These are phyloP conservation scores for Argopecten irradians DNA, from an alignment of 1,140 invertebrate genomes.

Conservation along the genomic window DNA sequence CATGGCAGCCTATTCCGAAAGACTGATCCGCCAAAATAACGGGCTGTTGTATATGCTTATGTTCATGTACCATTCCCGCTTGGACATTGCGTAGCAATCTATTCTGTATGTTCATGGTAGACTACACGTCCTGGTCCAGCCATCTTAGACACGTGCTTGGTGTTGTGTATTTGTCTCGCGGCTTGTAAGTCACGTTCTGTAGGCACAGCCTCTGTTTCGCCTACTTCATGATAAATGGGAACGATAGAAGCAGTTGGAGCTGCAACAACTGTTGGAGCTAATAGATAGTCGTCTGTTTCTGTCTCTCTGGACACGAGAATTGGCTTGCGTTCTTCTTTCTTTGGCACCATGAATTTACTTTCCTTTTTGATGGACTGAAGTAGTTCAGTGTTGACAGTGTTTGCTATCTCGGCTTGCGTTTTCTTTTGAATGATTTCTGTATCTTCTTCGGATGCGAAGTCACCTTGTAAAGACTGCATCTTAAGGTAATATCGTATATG, in stretches of 20 bases:
- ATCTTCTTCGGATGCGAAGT: slow-evolving; percentile 47
- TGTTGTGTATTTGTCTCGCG: background rate
- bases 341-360: slow-evolving; percentile 7
- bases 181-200: background rate
- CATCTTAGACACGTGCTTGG: background rate
- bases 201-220: background rate
- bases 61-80: too few relatives aligned
- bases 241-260: background rate
- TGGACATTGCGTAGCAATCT: too few relatives aligned
- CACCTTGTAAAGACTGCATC: slow-evolving; percentile 48
- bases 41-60: too few relatives aligned
- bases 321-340: background rate
- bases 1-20: too few relatives aligned
- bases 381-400: background rate
- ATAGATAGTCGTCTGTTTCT: background rate
- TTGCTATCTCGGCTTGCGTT: slow-evolving; percentile 26
- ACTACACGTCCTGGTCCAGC: background rate
- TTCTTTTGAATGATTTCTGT: slow-evolving; percentile 41
- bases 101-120: background rate
- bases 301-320: background rate
- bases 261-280: background rate
- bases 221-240: background rate
- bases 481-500: slow-evolving; percentile 37
- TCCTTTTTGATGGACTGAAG: slow-evolving; percentile 6
- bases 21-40: too few relatives aligned